These are phyloP conservation scores for Sinonovacula constricta DNA, from an alignment of 1,140 invertebrate species.

Conservation along the genomic window DNA sequence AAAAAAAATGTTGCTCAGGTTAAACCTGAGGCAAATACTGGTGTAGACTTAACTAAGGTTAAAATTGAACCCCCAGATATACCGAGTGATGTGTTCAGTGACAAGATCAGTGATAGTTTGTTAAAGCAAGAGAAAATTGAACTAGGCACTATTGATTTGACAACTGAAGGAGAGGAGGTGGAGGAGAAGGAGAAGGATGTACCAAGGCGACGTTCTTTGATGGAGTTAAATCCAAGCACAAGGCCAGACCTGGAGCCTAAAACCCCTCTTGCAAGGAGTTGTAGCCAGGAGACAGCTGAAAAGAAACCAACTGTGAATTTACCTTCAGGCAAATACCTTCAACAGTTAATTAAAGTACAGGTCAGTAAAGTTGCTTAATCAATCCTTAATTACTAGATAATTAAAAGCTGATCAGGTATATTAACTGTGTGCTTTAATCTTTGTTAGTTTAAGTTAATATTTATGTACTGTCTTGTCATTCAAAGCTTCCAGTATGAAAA, in stretches of 20 bases:
- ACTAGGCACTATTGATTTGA: conserved; percentile 47
- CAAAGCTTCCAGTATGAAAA: too few relatives aligned
- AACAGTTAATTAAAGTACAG: conserved; percentile 62
- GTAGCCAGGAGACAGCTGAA: background rate
- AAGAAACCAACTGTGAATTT: conserved; percentile 46
- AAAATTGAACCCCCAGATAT: background rate
- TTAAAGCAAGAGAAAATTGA: conserved; percentile 58
- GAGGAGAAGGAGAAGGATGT: too few relatives aligned
- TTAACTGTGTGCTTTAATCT: too few relatives aligned
- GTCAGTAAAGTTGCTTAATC: too few relatives aligned
- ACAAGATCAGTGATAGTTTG: conserved; percentile 35
- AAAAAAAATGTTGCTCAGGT: conserved; percentile 46
- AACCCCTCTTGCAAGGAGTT: conserved; percentile 19
- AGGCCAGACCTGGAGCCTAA: conserved; percentile 63
- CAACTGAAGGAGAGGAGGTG: conserved; percentile 32
- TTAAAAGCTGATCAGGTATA: too few relatives aligned
- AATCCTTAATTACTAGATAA: too few relatives aligned
- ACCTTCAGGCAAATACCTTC: conserved; percentile 53
- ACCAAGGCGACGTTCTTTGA: conserved; percentile 63
- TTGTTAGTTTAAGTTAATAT: too few relatives aligned
- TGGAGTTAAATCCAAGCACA: conserved; percentile 64
- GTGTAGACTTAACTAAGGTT: background rate
- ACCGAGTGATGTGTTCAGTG: background rate
- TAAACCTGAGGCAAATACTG: conserved; percentile 14
- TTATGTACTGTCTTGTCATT: too few relatives aligned